Evolutionary conservation across 2,888 invertebrate genomes (phyloP).

Genomic region (Drosophila prolongata): DNA sequence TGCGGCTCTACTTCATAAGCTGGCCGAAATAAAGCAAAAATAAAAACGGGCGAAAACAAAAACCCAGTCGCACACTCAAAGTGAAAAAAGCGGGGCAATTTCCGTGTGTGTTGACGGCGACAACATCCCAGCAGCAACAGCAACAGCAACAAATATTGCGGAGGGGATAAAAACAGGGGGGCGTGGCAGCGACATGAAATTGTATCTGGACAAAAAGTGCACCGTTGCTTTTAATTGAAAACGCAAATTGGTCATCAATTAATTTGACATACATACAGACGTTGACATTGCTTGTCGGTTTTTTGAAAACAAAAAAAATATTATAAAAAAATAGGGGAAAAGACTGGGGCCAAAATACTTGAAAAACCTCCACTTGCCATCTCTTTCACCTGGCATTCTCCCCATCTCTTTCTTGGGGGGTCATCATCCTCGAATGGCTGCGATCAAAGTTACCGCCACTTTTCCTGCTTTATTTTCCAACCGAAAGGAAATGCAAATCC

Average conservation of each 20-base stretch:
- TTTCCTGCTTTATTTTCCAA: background rate
- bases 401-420: slow-evolving; percentile 5
- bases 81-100: slow-evolving; percentile 57
- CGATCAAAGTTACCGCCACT: slow-evolving; percentile 7
- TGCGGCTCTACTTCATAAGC: slow-evolving; percentile 22
- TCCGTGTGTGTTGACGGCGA: slow-evolving; percentile 62
- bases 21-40: slow-evolving; percentile 16
- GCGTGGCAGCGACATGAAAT: slow-evolving; percentile 57
- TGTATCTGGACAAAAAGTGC: slow-evolving; percentile 60
- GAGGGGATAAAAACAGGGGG: slow-evolving; percentile 70
- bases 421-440: slow-evolving; percentile 13
- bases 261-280: slow-evolving; percentile 78
- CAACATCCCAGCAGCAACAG: slow-evolving; percentile 55
- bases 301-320: background rate
- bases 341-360: background rate
- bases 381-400: background rate
- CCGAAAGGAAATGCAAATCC: slow-evolving; percentile 60
- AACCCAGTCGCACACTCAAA: slow-evolving; percentile 5
- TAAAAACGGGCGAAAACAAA: slow-evolving; percentile 5
- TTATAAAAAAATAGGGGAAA: background rate
- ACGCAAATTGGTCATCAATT: slow-evolving; percentile 78
- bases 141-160: slow-evolving; percentile 55
- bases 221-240: slow-evolving; percentile 76
- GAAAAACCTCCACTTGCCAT: background rate
- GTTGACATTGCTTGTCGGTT: slow-evolving; percentile 22